These are phyloP conservation scores for Globia sparganii DNA, from an alignment of 2,888 invertebrate genomes.

Conservation along the genomic window DNA sequence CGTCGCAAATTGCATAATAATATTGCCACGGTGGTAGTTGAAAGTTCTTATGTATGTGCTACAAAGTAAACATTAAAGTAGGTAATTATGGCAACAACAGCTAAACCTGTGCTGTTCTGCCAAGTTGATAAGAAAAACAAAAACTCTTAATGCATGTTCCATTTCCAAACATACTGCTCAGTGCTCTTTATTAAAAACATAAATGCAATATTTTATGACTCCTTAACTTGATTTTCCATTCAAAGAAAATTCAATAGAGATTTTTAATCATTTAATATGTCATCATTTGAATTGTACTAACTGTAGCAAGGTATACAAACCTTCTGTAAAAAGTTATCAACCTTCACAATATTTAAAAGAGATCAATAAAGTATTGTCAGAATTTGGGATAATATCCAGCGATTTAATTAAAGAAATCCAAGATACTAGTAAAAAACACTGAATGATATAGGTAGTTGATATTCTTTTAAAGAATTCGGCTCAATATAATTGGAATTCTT, in stretches of 20 bases:
- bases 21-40: background rate
- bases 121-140: background rate
- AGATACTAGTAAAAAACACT: slow-evolving; percentile 8
- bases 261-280: background rate
- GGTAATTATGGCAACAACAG: background rate
- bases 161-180: background rate
- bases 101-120: background rate
- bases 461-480: slow-evolving; percentile 2
- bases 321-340: background rate
- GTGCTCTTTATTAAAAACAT: background rate
- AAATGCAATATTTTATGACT: background rate
- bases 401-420: background rate
- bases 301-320: background rate
- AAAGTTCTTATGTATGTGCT: background rate
- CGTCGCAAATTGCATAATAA: slow-evolving; percentile 2
- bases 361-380: background rate
- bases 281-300: background rate
- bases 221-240: background rate
- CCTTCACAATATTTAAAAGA: background rate
- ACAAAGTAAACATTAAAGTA: slow-evolving; percentile 12
- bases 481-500: slow-evolving; percentile 6
- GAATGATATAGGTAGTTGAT: background rate
- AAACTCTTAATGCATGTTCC: background rate
- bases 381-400: slow-evolving; percentile 28
- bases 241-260: background rate